Evolutionary conservation across 1,140 invertebrate genomes (phyloP).

Genomic region (Saccostrea echinata): DNA sequence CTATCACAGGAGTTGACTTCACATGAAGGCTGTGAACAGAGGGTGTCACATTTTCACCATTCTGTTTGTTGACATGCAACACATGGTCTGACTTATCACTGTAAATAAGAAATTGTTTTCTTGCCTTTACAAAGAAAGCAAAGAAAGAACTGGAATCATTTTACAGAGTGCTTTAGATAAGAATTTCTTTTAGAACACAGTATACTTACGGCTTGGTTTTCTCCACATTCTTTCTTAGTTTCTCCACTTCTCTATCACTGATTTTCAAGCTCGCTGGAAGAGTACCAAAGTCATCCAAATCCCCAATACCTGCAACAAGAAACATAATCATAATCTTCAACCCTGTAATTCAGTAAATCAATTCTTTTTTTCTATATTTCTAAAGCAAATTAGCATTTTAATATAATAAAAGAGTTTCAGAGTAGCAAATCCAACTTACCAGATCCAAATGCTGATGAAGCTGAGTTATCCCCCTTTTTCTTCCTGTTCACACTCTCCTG

Average conservation of each 20-base stretch:
- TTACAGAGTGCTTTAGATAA: too few species aligned
- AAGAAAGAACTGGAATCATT: not conserved
- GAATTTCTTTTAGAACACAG: too few species aligned
- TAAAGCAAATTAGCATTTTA: not conserved
- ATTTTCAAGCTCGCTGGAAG: conserved; percentile 65
- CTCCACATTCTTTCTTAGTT: conserved; percentile 68
- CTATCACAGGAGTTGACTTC: conserved; percentile 63
- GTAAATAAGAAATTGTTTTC: not conserved
- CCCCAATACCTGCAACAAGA: conserved; percentile 72
- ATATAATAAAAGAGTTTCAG: too few species aligned
- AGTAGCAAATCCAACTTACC: not conserved
- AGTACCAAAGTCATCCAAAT: conserved; percentile 78
- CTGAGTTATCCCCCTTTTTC: conserved; percentile 85
- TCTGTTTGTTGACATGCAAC: conserved; percentile 45
- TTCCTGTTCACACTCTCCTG: conserved; percentile 85
- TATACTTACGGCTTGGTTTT: conserved; percentile 61
- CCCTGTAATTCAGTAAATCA: too few species aligned
- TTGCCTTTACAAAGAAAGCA: not conserved
- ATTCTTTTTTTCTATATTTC: too few species aligned
- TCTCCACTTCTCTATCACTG: conserved; percentile 68
- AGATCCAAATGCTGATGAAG: not conserved
- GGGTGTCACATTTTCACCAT: not conserved
- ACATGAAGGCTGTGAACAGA: conserved; percentile 57
- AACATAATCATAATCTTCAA: too few species aligned
- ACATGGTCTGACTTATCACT: conserved; percentile 28